Evolutionary conservation across 1,140 invertebrate species (phyloP).

Genomic region (Adelges cooleyi): DNA sequence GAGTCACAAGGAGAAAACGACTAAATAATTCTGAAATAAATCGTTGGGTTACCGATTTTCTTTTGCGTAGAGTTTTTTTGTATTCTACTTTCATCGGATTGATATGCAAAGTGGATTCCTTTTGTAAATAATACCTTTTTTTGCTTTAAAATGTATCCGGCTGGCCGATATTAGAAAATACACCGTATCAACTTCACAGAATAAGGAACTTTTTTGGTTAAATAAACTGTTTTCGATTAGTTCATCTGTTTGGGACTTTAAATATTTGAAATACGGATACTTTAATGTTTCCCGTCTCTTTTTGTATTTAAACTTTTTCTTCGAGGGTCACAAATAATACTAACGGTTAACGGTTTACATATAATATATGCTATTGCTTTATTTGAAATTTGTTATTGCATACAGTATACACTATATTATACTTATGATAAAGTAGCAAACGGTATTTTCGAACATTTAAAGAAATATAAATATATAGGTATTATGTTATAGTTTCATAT

Average conservation of each 20-base stretch:
- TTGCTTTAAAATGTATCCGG: conserved; percentile 1
- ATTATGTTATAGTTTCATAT: too few relatives aligned
- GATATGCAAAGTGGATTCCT: conserved; percentile 24
- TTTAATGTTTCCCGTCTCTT: too few relatives aligned
- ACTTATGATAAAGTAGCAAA: too few relatives aligned
- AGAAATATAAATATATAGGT: too few relatives aligned
- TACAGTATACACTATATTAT: too few relatives aligned
- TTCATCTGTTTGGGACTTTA: conserved; percentile 11
- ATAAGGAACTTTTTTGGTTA: conserved; percentile 25
- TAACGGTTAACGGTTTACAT: too few relatives aligned
- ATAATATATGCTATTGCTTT: too few relatives aligned
- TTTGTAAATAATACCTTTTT: conserved; percentile 28
- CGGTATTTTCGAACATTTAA: too few relatives aligned
- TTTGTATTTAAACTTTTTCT: too few relatives aligned
- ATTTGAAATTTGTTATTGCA: too few relatives aligned
- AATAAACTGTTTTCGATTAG: conserved; percentile 13
- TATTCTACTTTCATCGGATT: neutral
- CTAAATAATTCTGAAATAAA: conserved; percentile 28
- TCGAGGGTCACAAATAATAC: too few relatives aligned
- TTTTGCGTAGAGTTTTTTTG: neutral
- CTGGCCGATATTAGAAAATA: conserved; percentile 17
- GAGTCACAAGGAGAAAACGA: neutral
- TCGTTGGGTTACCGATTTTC: conserved; percentile 12
- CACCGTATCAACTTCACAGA: neutral
- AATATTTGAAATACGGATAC: too few relatives aligned